Evolutionary conservation across 2,113 vertebrate genomes (phyloP).

Genomic region (Rallus limicola): DNA sequence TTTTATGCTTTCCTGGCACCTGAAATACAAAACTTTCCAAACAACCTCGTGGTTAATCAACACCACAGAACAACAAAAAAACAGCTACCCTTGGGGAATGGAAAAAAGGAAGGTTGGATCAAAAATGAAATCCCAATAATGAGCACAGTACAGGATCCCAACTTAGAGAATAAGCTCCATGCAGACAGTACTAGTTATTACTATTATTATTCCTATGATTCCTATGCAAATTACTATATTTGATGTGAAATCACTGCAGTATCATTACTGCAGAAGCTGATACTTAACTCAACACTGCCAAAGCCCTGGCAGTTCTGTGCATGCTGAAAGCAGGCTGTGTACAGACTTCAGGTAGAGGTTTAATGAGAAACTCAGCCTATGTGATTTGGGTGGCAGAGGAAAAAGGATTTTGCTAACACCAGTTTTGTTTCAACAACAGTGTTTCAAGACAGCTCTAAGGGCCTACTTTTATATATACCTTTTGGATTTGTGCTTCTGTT

Average conservation of each 20-base stretch:
- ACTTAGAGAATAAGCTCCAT: neutral
- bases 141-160: neutral
- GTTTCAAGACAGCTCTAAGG: neutral
- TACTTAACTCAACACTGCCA: neutral
- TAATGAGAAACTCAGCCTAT: neutral
- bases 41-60: neutral
- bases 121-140: neutral
- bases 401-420: neutral
- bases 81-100: neutral
- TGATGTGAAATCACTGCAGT: neutral
- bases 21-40: neutral
- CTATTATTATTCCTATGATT: neutral
- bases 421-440: neutral
- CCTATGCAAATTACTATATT: neutral
- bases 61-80: neutral
- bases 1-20: neutral
- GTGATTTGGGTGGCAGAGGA: fast-evolving
- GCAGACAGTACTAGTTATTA: neutral
- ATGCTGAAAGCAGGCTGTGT: neutral
- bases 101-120: neutral
- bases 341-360: neutral
- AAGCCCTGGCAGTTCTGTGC: neutral
- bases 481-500: neutral
- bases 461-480: neutral
- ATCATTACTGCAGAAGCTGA: neutral